phyloP scores from a whole-genome alignment of 2,113 vertebrate genomes.

The Myiopsitta monachus region DNA sequence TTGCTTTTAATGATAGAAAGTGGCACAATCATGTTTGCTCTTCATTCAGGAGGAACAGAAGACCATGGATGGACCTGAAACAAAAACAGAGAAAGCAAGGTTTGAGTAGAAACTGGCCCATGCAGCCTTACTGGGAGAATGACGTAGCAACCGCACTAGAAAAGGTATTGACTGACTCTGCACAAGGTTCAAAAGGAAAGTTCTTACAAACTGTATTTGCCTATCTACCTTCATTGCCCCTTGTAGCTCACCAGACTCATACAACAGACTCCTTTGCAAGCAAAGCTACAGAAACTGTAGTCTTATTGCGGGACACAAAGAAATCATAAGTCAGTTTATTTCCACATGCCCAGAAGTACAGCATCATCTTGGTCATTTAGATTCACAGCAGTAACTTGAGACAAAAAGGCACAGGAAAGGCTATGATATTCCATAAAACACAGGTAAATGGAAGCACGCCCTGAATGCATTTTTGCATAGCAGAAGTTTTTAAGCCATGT shows the following conservation, averaged over 20 bases:
- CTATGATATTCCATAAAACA: background rate
- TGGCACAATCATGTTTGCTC: background rate
- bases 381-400: background rate
- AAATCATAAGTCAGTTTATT: background rate
- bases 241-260: background rate
- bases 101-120: background rate
- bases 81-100: background rate
- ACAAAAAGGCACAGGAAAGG: background rate
- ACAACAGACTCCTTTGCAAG: background rate
- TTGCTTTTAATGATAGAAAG: background rate
- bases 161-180: background rate
- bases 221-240: background rate
- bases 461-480: background rate
- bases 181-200: background rate
- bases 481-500: background rate
- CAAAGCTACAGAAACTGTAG: background rate
- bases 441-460: accelerated
- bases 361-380: background rate
- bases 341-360: background rate
- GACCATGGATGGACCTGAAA: background rate
- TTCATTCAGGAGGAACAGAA: background rate
- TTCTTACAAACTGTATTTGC: background rate
- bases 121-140: background rate
- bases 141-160: background rate
- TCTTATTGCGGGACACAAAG: background rate